Evolutionary conservation across 2,113 vertebrate genomes (phyloP), one percentile per base, ranked within the genome.

Genomic region (Manacus vitellinus): DNA sequence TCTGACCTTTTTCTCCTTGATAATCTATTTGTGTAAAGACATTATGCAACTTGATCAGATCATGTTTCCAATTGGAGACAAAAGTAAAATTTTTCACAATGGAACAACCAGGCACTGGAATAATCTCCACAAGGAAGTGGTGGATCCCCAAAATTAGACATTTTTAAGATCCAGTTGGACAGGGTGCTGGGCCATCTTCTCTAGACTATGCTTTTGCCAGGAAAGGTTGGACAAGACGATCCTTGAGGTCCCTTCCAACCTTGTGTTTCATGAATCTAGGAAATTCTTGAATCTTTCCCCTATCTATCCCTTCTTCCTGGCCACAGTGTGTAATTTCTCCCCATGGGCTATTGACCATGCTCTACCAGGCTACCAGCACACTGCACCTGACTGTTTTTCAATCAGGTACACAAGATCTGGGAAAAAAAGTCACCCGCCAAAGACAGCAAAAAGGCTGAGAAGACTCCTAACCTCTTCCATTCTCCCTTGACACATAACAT

Each of bases 331-430:
- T 41, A 62, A 85, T 77, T 89, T 81, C 35, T 85, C 12, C 41
- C 18, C 31, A 24, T 0, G 27, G n/a, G 9, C 6, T 77, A 12
- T 27, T 81, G 37, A 44, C 35, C 8, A 1, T 23, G 15, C 4
- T 65, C 23, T 76, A 15, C 28, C 61, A 82, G 39, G 43, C 4
- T 51, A 51, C 14, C 27, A 51, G 47, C 2, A 10, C 35, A 11
- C 25, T 17, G 27, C 12, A 24, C 4, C 46, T 59, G n/a, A 5
- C 7, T 63, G 8, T 11, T 89, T 94, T 39, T 62, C 39, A 63
- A 14, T 35, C 20, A 82, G 19, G 11, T 52, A 22, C 27, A 41
- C 5, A 22, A 67, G 56, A 27, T 43, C 8, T 30, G 18, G 20
- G 31, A 10, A 1, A n/a, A 37, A 35, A 6, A 37, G 5, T 22